These are phyloP conservation scores for Coranthus polyacanthus DNA, from an alignment of 2,797 vertebrate genomes.

Conservation along the genomic window DNA sequence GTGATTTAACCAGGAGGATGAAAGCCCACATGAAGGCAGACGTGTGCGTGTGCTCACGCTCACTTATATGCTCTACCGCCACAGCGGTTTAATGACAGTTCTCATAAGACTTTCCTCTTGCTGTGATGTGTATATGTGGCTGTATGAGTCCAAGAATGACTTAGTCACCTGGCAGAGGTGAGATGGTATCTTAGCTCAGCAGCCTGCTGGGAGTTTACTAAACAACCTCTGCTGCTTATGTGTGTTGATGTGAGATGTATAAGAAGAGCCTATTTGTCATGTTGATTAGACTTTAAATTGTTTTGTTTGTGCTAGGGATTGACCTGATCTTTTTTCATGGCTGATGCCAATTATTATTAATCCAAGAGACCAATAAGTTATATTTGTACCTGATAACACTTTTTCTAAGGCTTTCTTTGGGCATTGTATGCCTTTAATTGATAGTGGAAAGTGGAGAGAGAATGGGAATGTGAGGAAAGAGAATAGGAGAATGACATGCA, in stretches of 20 bases:
- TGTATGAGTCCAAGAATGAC: slow-evolving; percentile 48
- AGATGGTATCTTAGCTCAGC: slow-evolving; percentile 72
- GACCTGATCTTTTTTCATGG: background rate
- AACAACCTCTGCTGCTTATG: slow-evolving; percentile 31
- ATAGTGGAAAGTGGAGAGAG: too few relatives aligned
- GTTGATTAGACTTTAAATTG: slow-evolving; percentile 2
- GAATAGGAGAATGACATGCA: too few relatives aligned
- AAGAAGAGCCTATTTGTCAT: slow-evolving; percentile 18
- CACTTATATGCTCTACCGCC: slow-evolving; percentile 30
- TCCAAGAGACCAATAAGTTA: too few relatives aligned
- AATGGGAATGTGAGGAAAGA: too few relatives aligned
- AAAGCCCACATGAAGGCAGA: slow-evolving; percentile 32
- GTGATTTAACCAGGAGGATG: slow-evolving; percentile 9
- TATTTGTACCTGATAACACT: too few relatives aligned
- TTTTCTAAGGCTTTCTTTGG: too few relatives aligned
- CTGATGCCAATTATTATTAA: too few relatives aligned
- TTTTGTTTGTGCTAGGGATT: background rate
- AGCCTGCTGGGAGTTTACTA: slow-evolving; percentile 67
- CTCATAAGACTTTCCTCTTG: slow-evolving; percentile 69
- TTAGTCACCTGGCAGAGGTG: slow-evolving; percentile 68
- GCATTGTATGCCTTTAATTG: too few relatives aligned
- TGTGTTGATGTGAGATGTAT: slow-evolving; percentile 6
- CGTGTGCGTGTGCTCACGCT: slow-evolving; percentile 26
- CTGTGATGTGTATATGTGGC: slow-evolving; percentile 62
- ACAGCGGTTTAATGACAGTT: slow-evolving; percentile 75